Base-by-base conservation (phyloP, 2,797 vertebrate species). In the Acrossocheilus fasciatus region DNA sequence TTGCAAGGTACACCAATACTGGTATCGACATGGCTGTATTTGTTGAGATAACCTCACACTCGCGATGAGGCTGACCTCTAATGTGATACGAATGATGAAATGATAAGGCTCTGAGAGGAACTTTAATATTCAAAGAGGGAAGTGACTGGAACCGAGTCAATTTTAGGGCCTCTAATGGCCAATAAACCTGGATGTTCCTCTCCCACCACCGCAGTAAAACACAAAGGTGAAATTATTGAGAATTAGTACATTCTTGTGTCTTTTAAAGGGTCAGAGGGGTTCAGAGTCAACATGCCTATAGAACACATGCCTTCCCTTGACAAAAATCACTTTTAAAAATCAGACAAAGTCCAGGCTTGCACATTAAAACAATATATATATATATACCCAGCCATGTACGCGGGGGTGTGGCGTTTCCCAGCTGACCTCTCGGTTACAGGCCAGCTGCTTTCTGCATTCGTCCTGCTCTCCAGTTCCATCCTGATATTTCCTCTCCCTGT, bases 131-230 rank as follows among this genome's bases (percentile, higher is more conserved):
- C 93, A 91, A 94, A 94, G 92, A 94, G 91, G 88, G 93, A 95
- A 95, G 95, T 93, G 93, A 91, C 91, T 91, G 93, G 93, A 94
- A 93, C 94, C 92, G 93, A 92, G 91, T 92, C 94, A 69, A 91
- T 88, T 76, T 87, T 57, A 82, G 87, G 87, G 84, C 90, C 94
- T 94, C 93, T 95, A 94, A 95, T 94, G 92, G 93, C 93, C 94
- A 94, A 93, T 95, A 94, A 95, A 96, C 87, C 91, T 93, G 91
- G 92, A 95, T 94, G 93, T 93, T 92, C 91, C 87, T 94, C 93
- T 92, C 92, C 92, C 90, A 86, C 92, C 92, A 93, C 89, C 83
- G 89, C 90, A 92, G 92, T 94, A 94, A 95, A 95, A 93, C 81
- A 34, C 75, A 92, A 91, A 90, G 87, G 91, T 69, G 12, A 95